Base-by-base conservation (phyloP, 2,113 vertebrate genomes). In the Charina bottae region DNA sequence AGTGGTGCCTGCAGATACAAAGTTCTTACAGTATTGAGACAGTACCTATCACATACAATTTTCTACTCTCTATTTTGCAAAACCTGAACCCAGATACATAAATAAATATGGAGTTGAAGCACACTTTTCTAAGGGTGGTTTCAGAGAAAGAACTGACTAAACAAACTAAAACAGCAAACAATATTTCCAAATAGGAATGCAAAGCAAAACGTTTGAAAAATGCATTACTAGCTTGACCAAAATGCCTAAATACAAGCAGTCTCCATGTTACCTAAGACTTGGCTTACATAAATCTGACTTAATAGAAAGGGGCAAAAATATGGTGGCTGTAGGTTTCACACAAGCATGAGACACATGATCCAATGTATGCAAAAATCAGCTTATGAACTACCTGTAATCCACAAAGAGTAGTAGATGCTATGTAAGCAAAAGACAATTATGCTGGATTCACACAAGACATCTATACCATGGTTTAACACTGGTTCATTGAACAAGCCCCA, bases 151-250 rank as follows among this genome's bases (percentile, higher is more conserved):
- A 93, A 89, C 33, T 49, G 46, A 13, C n/a, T 55, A 83, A 68
- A 85, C 24, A 87, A 87, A 54, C 6, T 84, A n/a, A 83, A 94
- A 2, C 3, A 58, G 93, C 37, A 53, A 60, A 92, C 58, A 91
- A 85, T 11, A 53, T 46, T 42, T 83, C 0, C 0, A 93, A 92
- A 7, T 10, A 91, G 94, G 91, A 93, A 0, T 7, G 55, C n/a
- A 83, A 0, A 1, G 1, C 0, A 6, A n/a, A 46, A 87, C 23
- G 37, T 46, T 26, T 26, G 0, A 28, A 37, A 26, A 72, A 90
- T 15, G 21, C 58, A 19, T 12, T 68, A 94, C 92, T 12, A 72
- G 59, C 2, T 92, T 93, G 24, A 54, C 9, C 46, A 85, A 28
- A 54, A 42, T 88, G 56, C 85, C 92, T 2, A 85, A 33, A 33